Percentiles rank a stretch among this genome's conserved stretches.
Conservation (phyloP, 1,140 invertebrate genomes). For the Drosophila rhopaloa region DNA sequence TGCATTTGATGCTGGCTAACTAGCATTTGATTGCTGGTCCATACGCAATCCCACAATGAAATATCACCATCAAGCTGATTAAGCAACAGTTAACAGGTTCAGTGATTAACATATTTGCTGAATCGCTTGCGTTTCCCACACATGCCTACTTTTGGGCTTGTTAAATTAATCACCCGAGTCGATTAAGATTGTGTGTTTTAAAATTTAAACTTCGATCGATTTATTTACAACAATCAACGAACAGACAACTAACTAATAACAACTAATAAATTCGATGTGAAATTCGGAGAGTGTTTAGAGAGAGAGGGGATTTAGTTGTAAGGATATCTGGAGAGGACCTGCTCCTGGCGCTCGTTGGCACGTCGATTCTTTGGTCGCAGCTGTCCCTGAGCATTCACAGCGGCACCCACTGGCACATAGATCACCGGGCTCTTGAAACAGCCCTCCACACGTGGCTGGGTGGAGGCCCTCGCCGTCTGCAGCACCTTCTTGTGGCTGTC, state of each 20-base stretch:
- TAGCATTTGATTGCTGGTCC: conserved; percentile 22
- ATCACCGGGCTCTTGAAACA: conserved; percentile 32
- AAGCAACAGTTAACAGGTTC: conserved; percentile 28
- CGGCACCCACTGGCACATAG: conserved; percentile 49
- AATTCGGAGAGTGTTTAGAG: conserved; percentile 27
- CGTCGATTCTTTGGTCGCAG: conserved; percentile 61
- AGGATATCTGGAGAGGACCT: conserved; percentile 53
- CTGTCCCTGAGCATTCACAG: conserved; percentile 42
- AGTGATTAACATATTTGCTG: conserved; percentile 14
- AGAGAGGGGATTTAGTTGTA: conserved; percentile 44
- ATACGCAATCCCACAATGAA: conserved; percentile 26
- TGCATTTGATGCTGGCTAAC: conserved; percentile 29
- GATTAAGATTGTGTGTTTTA: conserved; percentile 3
- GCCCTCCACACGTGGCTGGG: conserved; percentile 32
- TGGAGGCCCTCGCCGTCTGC: conserved; percentile 43
- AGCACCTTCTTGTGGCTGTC: conserved; percentile 46
- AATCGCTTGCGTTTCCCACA: conserved; percentile 4
- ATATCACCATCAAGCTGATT: conserved; percentile 1
- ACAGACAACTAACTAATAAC: conserved; percentile 32
- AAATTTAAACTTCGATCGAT: conserved; percentile 16
- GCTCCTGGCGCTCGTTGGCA: conserved; percentile 34
- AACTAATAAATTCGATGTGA: conserved; percentile 48
- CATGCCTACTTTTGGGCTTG: conserved; percentile 37
- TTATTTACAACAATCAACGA: conserved; percentile 46
- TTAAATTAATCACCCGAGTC: conserved; percentile 2